These are phyloP conservation scores for Enteromius afrohamiltoni DNA, from an alignment of 2,797 vertebrate species.

Conservation along the genomic window DNA sequence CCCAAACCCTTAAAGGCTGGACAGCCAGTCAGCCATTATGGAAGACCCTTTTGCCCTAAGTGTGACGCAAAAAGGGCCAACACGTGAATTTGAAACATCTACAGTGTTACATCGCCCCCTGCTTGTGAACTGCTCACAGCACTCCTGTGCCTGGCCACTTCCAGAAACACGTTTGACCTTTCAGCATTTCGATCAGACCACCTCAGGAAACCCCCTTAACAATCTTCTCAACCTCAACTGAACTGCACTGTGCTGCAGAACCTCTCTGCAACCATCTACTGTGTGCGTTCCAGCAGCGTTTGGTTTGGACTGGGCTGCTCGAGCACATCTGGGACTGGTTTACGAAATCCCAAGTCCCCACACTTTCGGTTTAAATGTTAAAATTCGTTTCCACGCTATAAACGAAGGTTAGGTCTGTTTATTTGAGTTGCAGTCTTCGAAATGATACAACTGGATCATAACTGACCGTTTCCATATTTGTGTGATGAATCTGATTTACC, in stretches of 20 bases:
- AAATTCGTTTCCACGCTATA: conserved; percentile 71
- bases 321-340: conserved; percentile 77
- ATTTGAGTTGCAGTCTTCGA: conserved; percentile 67
- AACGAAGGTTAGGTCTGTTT: conserved; percentile 66
- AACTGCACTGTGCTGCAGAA: conserved; percentile 52
- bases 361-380: conserved; percentile 67
- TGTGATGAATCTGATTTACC: conserved; percentile 66
- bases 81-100: neutral
- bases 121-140: neutral
- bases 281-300: conserved; percentile 70
- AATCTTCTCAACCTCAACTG: conserved; percentile 63
- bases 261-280: conserved; percentile 49
- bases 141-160: neutral
- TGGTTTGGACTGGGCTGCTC: conserved; percentile 60
- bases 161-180: conserved; percentile 1
- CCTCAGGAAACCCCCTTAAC: conserved; percentile 58
- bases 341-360: conserved; percentile 58
- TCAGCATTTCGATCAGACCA: neutral
- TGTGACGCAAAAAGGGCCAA: neutral
- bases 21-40: neutral
- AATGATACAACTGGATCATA: conserved; percentile 68
- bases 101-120: conserved; percentile 13
- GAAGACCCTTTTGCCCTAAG: neutral
- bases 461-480: conserved; percentile 74
- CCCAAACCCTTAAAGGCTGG: neutral